Base-by-base conservation (phyloP, 2,888 invertebrate species). In the Drosophila ochracea region DNA sequence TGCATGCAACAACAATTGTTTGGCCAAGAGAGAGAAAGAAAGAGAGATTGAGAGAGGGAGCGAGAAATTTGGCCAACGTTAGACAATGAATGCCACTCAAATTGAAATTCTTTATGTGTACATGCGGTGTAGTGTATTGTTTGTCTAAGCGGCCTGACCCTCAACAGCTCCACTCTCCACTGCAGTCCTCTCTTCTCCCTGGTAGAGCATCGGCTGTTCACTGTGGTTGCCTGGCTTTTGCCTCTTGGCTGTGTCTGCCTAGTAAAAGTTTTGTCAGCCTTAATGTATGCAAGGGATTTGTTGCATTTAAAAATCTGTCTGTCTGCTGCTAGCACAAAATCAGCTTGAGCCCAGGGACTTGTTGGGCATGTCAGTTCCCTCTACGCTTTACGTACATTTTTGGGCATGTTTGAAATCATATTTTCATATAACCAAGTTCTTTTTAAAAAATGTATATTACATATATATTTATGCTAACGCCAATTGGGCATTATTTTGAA, bases 221-320 rank as follows among this genome's bases (percentile, higher is more conserved):
- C 16, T 47, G 2, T 47, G 25, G 19, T 11, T n/a, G 16, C 16
- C 19, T 25, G 31, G 16, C 30, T 30, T 37, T n/a, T 49, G 57
- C 25, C 49, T 21, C 28, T 66, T 25, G 43, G 13, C 53, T 49
- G 57, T 59, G 57, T 50, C 64, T 25, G 31, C 65, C 61, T 50
- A 41, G 57, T 50, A 66, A 72, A 73, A 73, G 31, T 63, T 83
- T 64, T 68, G 60, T 54, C 61, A 68, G 84, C 67, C 74, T 75
- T 76, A 79, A 84, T 78, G 72, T 80, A 78, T 87, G 89, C 87
- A 73, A 55, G 55, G 75, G 70, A 77, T 77, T 84, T 75, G 13
- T 39, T 70, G 60, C 75, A 68, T 75, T 81, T 78, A 63, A 72
- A 80, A 78, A 71, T 68, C 58, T 50, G 50, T 63, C 63, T 54